Conservation (phyloP, 2,888 invertebrate species). For the Agrochola lota region DNA sequence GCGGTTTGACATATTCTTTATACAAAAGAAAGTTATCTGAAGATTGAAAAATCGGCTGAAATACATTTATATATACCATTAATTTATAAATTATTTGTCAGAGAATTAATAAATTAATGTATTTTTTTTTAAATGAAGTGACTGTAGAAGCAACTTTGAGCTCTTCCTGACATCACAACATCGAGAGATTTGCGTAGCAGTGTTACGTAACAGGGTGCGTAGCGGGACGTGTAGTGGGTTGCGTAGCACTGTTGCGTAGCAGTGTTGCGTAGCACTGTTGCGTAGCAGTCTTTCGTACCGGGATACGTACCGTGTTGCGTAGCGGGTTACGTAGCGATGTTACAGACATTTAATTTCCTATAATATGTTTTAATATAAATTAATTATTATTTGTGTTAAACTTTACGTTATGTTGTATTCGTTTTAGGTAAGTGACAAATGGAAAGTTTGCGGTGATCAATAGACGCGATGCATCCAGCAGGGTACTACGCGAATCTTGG, state of each 20-base stretch:
- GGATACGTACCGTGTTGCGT: background rate
- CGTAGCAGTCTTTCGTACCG: background rate
- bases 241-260: no score
- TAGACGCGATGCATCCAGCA: conserved; percentile 88
- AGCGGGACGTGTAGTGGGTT: background rate
- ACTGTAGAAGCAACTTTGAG: background rate
- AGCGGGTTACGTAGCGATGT: background rate
- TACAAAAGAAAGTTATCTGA: no score
- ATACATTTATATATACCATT: background rate
- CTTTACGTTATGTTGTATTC: conserved; percentile 71
- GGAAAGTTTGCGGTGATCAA: conserved; percentile 86
- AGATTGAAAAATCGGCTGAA: no score
- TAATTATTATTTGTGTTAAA: conserved; percentile 45
- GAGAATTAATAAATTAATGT: no score
- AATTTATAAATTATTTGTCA: no score
- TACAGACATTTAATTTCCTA: conserved; percentile 2
- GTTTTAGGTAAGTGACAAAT: conserved; percentile 90
- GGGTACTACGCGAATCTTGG: conserved; percentile 90
- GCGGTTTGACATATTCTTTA: no score
- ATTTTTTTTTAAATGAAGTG: background rate
- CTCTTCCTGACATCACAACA: background rate
- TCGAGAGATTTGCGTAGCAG: background rate
- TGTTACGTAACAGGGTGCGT: background rate
- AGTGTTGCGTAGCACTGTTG: no score
- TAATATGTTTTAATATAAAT: background rate